Evolutionary conservation across 2,113 vertebrate genomes (phyloP).

Genomic region (Boleophthalmus pectinirostris): DNA sequence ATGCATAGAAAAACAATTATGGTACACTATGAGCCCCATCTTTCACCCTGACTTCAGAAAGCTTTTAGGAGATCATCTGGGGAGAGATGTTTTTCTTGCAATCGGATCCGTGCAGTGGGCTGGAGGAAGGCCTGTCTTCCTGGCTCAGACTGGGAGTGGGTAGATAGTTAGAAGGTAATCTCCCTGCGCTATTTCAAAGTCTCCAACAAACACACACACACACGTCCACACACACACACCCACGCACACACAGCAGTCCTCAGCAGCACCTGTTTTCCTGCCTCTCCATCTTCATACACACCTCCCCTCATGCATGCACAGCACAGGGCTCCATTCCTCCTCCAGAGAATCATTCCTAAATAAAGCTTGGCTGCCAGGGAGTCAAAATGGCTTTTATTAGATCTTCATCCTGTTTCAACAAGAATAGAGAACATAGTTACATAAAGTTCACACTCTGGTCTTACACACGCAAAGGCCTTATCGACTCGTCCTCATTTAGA

Average conservation of each 20-base stretch:
- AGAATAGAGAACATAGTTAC: slow-evolving; percentile 63
- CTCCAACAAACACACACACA: slow-evolving; percentile 18
- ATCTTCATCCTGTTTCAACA: slow-evolving; percentile 38
- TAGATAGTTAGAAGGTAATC: slow-evolving; percentile 38
- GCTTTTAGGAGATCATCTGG: slow-evolving; percentile 64
- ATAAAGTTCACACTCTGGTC: slow-evolving; percentile 59
- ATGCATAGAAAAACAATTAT: neutral
- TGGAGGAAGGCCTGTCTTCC: slow-evolving; percentile 57
- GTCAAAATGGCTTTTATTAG: slow-evolving; percentile 44
- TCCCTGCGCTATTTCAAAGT: slow-evolving; percentile 66
- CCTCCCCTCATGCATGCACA: slow-evolving; percentile 44
- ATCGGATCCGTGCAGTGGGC: slow-evolving; percentile 70
- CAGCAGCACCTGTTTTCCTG: slow-evolving; percentile 56
- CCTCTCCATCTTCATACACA: slow-evolving; percentile 60
- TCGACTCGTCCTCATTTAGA: slow-evolving; percentile 31
- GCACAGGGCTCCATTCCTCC: slow-evolving; percentile 38
- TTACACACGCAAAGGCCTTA: slow-evolving; percentile 17
- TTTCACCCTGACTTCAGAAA: slow-evolving; percentile 52
- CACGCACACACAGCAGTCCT: slow-evolving; percentile 1
- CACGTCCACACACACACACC: no score
- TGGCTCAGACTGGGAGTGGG: slow-evolving; percentile 36
- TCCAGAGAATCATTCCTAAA: slow-evolving; percentile 52
- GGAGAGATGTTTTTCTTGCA: slow-evolving; percentile 75
- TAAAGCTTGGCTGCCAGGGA: slow-evolving; percentile 47
- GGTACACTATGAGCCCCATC: slow-evolving; percentile 51